These are phyloP conservation scores for Acinonyx jubatus DNA, from an alignment of 2,113 vertebrate species.

Conservation along the genomic window DNA sequence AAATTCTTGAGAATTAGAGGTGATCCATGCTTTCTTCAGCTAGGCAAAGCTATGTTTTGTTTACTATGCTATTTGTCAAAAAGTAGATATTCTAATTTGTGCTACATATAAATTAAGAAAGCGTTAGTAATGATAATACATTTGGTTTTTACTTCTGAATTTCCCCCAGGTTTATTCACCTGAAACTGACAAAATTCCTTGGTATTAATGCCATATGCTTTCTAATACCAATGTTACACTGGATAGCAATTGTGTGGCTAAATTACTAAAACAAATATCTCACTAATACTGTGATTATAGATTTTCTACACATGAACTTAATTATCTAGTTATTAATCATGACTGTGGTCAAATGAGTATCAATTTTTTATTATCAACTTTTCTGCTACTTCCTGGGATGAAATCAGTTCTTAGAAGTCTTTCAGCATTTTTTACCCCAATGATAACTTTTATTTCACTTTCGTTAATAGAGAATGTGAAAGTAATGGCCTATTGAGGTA, in stretches of 20 bases:
- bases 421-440: neutral
- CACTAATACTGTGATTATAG: neutral
- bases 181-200: neutral
- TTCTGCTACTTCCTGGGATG: neutral
- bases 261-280: neutral
- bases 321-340: neutral
- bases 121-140: neutral
- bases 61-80: neutral
- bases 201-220: neutral
- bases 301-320: neutral
- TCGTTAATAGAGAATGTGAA: neutral
- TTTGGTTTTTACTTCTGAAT: conserved; percentile 5
- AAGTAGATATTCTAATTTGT: neutral
- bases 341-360: neutral
- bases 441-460: neutral
- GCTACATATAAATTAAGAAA: neutral
- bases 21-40: neutral
- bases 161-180: neutral
- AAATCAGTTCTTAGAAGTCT: neutral
- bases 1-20: neutral
- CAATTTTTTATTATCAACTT: conserved; percentile 27
- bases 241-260: neutral
- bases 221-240: neutral
- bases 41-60: neutral
- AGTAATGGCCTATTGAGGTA: neutral